These are phyloP conservation scores for Mareca strepera DNA, from an alignment of 2,797 vertebrate genomes.

Conservation along the genomic window DNA sequence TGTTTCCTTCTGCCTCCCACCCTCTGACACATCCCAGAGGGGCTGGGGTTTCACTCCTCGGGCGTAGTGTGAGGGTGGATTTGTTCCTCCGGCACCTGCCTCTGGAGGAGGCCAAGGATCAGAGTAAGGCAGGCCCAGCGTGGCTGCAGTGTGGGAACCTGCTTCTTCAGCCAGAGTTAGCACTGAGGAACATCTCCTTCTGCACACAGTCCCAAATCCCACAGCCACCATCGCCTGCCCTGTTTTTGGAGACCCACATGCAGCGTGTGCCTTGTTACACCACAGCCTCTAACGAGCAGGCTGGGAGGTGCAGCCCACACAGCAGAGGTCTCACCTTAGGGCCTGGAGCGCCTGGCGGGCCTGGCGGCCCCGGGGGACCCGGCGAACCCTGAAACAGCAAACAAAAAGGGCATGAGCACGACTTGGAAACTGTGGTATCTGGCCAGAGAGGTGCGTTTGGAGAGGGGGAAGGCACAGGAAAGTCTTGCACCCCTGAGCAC, in stretches of 20 bases:
- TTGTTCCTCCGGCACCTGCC: accelerated
- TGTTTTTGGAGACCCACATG: neutral
- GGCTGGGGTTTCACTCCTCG: neutral
- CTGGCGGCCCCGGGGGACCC: slow-evolving; percentile 88
- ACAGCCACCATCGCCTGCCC: neutral
- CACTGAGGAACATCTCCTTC: neutral
- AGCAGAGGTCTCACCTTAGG: slow-evolving; percentile 82
- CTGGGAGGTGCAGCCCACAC: neutral
- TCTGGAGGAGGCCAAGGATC: neutral
- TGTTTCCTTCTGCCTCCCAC: neutral
- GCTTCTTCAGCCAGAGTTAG: neutral
- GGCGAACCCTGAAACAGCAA: slow-evolving; percentile 84
- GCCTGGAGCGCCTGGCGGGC: slow-evolving; percentile 85
- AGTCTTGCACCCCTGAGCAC: neutral
- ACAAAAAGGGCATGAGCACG: neutral
- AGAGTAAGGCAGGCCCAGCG: neutral
- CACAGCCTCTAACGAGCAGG: accelerated
- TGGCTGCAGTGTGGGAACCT: neutral
- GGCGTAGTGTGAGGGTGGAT: neutral
- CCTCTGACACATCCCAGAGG: accelerated
- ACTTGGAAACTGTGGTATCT: neutral
- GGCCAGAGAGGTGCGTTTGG: neutral
- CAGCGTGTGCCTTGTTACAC: accelerated
- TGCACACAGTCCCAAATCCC: accelerated
- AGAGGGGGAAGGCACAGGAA: neutral